Evolutionary conservation across 92 coral and sea anemone species (phyloP), one percentile per base, ranked within the genome.

Genomic region (Heliopora coerulea): DNA sequence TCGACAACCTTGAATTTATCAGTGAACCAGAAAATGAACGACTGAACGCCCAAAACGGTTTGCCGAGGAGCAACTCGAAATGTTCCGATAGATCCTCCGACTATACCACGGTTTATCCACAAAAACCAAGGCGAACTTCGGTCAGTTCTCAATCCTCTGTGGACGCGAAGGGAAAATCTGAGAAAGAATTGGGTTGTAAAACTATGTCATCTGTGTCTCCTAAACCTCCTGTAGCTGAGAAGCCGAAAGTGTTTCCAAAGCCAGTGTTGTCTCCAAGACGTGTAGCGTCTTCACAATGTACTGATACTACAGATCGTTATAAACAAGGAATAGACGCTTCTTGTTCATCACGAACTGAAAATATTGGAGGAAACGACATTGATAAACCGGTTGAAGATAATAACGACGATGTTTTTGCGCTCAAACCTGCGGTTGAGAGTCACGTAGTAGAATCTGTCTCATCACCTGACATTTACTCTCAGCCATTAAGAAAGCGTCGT

Each of bases 201-300:
- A 31, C 77, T 18, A 35, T 15, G 42, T 54, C 77, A 52, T 25
- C 77, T 17, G 5, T 19, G 13, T 34, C 23, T 29, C 49, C 50
- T n/a, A 54, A 70, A 17, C 63, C 77, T 1, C 26, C 26, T 30
- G 62, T 52, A 32, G 13, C 77, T 54, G 32, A 44, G 31, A 70
- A 70, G 35, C 63, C 77, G n/a, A 49, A 27, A 26, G 63, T 70
- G 28, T 21, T 40, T 27, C 46, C 75, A 0, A 68, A 68, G 46
- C 75, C 60, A 48, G 27, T 48, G 15, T 30, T 68, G n/a, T 25
- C 75, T 20, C 63, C 77, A 21, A 70, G 54, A 54, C 77, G 60
- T 19, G 25, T 58, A 7, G 29, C 54, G 5, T 18, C 49, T 31
- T 37, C 74, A 14, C n/a, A 28, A 44, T 59, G 37, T 11, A 48